Conservation (phyloP, 2,113 vertebrate species). For the Podiceps cristatus region DNA sequence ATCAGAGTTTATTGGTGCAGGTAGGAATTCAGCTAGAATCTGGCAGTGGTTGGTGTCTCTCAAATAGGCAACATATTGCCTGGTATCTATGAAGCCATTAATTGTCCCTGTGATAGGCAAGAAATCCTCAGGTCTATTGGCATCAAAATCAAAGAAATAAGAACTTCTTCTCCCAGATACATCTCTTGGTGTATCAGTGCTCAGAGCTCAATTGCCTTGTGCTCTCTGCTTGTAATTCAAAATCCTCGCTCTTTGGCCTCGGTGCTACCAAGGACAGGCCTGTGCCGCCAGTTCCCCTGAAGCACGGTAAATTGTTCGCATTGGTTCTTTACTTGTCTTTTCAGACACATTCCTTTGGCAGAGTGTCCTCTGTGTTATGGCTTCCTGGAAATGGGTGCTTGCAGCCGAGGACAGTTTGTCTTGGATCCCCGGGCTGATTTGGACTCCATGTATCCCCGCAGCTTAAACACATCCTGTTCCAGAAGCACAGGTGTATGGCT, state of each 20-base stretch:
- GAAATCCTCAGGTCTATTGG: not conserved
- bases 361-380: accelerated
- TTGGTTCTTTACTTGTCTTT: not conserved
- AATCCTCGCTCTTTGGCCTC: not conserved
- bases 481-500: not conserved
- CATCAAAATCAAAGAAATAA: not conserved
- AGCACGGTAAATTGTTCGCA: not conserved
- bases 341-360: not conserved
- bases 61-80: not conserved
- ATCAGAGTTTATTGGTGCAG: not conserved
- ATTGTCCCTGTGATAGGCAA: not conserved
- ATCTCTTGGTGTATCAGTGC: not conserved
- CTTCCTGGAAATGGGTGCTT: not conserved
- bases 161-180: not conserved
- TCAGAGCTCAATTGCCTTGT: not conserved
- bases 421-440: not conserved
- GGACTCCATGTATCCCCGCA: not conserved
- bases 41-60: not conserved
- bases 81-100: not conserved
- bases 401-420: not conserved
- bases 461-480: not conserved
- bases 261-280: not conserved
- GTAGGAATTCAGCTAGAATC: not conserved
- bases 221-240: not conserved
- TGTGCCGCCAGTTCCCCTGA: not conserved